phyloP scores from a whole-genome alignment of 2,888 invertebrate genomes.

The Xanthorhoe spadicearia region DNA sequence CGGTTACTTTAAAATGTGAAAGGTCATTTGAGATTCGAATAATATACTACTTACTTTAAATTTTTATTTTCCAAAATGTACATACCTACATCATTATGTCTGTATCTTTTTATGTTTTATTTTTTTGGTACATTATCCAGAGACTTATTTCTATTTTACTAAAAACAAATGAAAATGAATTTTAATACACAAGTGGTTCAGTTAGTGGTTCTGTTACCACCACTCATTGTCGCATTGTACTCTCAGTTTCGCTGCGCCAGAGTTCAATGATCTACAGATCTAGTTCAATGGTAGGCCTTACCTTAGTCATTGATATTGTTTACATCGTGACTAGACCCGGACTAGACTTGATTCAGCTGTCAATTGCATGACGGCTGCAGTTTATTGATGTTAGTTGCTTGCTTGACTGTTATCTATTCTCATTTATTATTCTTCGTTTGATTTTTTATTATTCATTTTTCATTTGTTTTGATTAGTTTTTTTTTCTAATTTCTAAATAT shows the following conservation, averaged over 20 bases:
- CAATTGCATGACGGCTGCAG: constrained; percentile 14
- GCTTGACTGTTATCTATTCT: neutral
- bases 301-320: constrained; percentile 54
- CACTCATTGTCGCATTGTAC: constrained; percentile 57
- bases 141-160: neutral
- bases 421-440: neutral
- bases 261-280: constrained; percentile 59
- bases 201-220: constrained; percentile 5
- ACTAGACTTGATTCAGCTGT: constrained; percentile 43
- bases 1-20: constrained; percentile 5
- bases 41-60: neutral
- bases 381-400: constrained; percentile 8
- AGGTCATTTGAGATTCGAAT: constrained; percentile 4
- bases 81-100: too few species aligned
- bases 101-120: too few species aligned
- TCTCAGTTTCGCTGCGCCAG: constrained; percentile 61
- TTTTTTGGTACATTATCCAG: too few species aligned
- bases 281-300: constrained; percentile 52
- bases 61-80: too few species aligned
- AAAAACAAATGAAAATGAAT: neutral
- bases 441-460: neutral
- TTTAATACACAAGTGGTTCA: neutral
- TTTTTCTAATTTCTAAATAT: too few species aligned
- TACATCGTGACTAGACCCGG: constrained; percentile 46
- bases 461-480: too few species aligned